Evolutionary conservation across 2,888 invertebrate genomes (phyloP).

Genomic region (Aspidiotus destructor): DNA sequence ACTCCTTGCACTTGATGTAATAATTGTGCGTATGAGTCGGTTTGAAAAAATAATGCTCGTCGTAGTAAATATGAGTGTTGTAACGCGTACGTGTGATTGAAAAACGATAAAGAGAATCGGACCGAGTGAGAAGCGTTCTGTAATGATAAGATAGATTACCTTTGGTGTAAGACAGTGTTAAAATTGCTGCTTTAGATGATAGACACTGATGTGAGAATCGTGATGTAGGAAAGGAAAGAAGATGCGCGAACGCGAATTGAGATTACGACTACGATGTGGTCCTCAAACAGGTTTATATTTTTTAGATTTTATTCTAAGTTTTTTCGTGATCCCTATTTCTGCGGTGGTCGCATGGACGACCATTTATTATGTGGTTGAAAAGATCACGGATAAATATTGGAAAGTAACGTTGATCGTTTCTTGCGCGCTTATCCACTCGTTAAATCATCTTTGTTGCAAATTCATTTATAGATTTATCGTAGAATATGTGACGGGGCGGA

Average conservation of each 20-base stretch:
- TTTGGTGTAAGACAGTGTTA: too few species aligned
- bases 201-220: neutral
- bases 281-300: neutral
- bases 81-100: too few species aligned
- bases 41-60: too few species aligned
- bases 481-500: neutral
- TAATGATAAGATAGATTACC: too few species aligned
- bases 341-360: neutral
- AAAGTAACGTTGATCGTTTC: neutral
- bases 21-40: too few species aligned
- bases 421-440: neutral
- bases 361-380: neutral
- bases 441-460: neutral
- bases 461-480: neutral
- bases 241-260: slow-evolving; percentile 5
- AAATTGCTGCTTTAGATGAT: too few species aligned
- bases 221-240: neutral
- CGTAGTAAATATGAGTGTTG: too few species aligned
- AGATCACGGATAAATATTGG: neutral
- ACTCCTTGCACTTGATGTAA: too few species aligned
- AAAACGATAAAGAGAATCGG: too few species aligned
- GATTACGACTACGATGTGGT: neutral
- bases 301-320: slow-evolving; percentile 1
- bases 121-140: too few species aligned
- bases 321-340: slow-evolving; percentile 2